Percentiles rank a stretch among this genome's conserved stretches.
Conservation (phyloP, 2,797 vertebrate genomes). For the Echeneis naucrates region DNA sequence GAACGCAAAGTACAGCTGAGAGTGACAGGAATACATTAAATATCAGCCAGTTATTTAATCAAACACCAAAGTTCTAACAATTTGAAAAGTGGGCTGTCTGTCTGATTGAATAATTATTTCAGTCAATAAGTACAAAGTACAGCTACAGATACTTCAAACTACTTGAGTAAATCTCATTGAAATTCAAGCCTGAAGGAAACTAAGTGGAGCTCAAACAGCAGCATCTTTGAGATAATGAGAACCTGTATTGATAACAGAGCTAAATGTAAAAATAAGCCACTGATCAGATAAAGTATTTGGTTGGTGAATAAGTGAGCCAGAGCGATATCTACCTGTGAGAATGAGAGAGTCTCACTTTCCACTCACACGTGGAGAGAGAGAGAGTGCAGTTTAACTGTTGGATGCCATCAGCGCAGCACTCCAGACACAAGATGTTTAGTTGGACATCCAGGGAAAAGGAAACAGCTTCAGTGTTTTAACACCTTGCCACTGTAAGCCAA, state of each 20-base stretch:
- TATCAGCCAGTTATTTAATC: not conserved
- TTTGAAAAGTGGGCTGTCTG: too few species aligned
- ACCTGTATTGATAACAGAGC: constrained; percentile 32
- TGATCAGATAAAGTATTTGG: constrained; percentile 7
- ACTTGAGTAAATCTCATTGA: not conserved
- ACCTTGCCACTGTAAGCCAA: constrained; percentile 67
- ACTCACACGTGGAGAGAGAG: not conserved
- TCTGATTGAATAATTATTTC: not conserved
- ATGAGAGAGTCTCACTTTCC: not conserved
- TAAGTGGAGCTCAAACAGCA: not conserved
- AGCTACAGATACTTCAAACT: not conserved
- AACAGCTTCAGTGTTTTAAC: constrained; percentile 44
- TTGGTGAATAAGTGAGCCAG: not conserved
- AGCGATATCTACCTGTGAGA: not conserved
- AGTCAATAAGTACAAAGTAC: not conserved
- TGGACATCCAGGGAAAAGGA: constrained; percentile 1
- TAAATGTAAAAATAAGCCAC: constrained; percentile 13
- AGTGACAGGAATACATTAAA: not conserved
- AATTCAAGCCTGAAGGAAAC: not conserved
- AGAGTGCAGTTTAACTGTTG: not conserved
- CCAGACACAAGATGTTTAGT: constrained; percentile 47
- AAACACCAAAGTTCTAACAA: not conserved
- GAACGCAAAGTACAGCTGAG: not conserved
- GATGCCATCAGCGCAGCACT: constrained; percentile 14
- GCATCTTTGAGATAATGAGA: constrained; percentile 21